Evolutionary conservation across 2,113 vertebrate genomes (phyloP).

Genomic region (Arizona elegans): DNA sequence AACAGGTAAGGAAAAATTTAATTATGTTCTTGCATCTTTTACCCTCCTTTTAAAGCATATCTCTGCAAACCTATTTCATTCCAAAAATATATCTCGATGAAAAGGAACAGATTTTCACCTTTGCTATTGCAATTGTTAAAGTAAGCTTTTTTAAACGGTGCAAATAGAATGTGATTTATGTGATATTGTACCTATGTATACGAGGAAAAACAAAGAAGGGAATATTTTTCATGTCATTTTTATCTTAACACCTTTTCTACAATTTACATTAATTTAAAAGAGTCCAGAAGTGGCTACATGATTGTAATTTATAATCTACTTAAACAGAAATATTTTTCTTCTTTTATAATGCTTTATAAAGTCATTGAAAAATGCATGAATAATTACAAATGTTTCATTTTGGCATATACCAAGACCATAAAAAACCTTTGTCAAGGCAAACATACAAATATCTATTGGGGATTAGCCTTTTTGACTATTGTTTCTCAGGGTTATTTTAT

Average conservation of each 20-base stretch:
- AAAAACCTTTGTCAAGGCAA: not conserved
- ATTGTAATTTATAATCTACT: not conserved
- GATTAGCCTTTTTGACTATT: slow-evolving; percentile 53
- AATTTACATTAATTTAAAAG: not conserved
- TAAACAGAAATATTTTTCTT: not conserved
- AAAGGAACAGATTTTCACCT: slow-evolving; percentile 39
- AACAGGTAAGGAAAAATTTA: slow-evolving; percentile 83
- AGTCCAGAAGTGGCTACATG: not conserved
- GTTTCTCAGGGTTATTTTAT: slow-evolving; percentile 59
- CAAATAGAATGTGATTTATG: not conserved
- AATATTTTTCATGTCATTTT: not conserved
- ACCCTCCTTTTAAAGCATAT: not conserved
- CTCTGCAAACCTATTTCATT: not conserved
- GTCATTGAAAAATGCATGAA: not conserved
- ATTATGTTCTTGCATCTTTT: not conserved
- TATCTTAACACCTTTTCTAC: not conserved
- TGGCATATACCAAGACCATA: not conserved
- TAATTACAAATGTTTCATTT: not conserved
- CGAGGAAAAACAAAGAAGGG: slow-evolving; percentile 24
- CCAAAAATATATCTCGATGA: slow-evolving; percentile 33
- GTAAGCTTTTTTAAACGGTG: slow-evolving; percentile 33
- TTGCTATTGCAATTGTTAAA: slow-evolving; percentile 49
- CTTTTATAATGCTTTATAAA: not conserved
- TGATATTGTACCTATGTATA: not conserved
- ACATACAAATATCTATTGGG: slow-evolving; percentile 50